A percentile compares a stretch with the other conserved stretches of the same genome.
Evolutionary conservation across 2,888 invertebrate genomes (phyloP).

Genomic region (Geophilus truncorum): DNA sequence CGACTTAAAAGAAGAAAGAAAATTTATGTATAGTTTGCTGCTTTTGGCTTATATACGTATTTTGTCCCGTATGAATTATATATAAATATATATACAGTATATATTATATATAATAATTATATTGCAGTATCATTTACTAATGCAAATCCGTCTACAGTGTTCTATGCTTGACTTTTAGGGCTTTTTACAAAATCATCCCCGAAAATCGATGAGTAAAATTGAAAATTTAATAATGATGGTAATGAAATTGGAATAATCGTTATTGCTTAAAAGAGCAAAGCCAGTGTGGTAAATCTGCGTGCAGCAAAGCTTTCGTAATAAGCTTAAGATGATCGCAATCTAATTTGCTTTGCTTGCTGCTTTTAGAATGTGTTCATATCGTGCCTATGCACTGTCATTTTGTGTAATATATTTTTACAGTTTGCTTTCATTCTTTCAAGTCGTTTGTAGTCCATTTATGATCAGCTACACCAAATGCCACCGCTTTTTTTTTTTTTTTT

Average conservation of each 20-base stretch:
- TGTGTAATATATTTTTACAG: background rate
- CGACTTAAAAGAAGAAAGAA: background rate
- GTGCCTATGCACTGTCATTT: background rate
- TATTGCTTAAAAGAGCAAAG: background rate
- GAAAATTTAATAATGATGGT: background rate
- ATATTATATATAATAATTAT: background rate
- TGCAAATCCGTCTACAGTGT: background rate
- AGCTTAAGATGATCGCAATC: background rate
- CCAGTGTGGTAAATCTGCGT: background rate
- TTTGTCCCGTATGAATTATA: background rate
- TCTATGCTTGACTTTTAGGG: background rate
- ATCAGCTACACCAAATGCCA: constrained; percentile 11
- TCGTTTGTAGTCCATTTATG: background rate
- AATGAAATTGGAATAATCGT: background rate
- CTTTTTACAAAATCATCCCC: background rate
- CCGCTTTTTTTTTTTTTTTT: background rate
- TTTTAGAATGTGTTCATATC: constrained; percentile 5
- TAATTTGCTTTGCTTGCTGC: background rate
- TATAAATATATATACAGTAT: background rate
- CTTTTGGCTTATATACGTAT: background rate
- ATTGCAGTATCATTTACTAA: background rate
- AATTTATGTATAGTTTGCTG: background rate
- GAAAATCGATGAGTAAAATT: too few species aligned
- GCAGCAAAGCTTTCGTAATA: background rate
- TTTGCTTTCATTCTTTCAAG: background rate